These are phyloP conservation scores for Sinella curviseta DNA, from an alignment of 1,140 invertebrate species.

Conservation along the genomic window DNA sequence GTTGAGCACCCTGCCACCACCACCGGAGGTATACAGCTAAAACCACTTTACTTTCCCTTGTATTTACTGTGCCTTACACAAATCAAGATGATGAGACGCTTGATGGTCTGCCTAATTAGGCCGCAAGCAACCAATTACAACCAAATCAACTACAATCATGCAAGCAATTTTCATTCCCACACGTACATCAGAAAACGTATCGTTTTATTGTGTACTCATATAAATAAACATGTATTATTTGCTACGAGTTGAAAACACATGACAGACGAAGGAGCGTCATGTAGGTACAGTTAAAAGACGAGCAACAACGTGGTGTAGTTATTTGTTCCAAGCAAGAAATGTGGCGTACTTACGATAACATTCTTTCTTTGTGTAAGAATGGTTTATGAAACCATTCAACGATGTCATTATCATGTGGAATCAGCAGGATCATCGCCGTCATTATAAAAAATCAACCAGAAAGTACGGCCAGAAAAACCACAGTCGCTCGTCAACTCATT, in stretches of 20 bases:
- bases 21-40: not conserved
- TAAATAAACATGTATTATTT: too few species aligned
- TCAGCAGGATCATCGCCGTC: too few species aligned
- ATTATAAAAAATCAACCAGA: slow-evolving; percentile 12
- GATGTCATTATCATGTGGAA: not conserved
- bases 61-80: not conserved
- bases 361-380: not conserved
- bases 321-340: too few species aligned
- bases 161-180: slow-evolving; percentile 17
- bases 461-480: not conserved
- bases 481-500: not conserved
- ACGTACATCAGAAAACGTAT: not conserved
- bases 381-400: not conserved
- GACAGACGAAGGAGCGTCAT: too few species aligned
- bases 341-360: too few species aligned
- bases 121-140: slow-evolving; percentile 25
- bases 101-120: slow-evolving; percentile 22
- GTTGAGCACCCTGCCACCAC: too few species aligned
- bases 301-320: too few species aligned
- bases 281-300: too few species aligned
- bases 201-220: not conserved
- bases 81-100: slow-evolving; percentile 1
- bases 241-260: too few species aligned
- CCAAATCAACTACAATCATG: slow-evolving; percentile 15
- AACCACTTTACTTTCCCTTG: slow-evolving; percentile 12